Evolutionary conservation across 2,888 invertebrate species (phyloP).

Genomic region (Thymelicus sylvestris): DNA sequence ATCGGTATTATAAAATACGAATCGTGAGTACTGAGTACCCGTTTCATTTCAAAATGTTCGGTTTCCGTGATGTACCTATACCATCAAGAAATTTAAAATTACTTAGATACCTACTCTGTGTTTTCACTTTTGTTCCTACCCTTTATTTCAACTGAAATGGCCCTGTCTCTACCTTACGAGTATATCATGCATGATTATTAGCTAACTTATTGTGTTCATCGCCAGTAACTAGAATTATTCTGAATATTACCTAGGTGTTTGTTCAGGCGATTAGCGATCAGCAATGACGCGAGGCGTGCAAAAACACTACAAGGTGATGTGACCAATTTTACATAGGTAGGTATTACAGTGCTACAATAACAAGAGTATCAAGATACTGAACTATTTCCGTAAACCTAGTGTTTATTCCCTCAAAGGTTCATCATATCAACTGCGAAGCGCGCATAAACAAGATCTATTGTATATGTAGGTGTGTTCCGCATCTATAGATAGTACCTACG

Average conservation of each 20-base stretch:
- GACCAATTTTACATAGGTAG: slow-evolving; percentile 15
- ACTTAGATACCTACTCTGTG: too few species aligned
- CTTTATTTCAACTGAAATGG: too few species aligned
- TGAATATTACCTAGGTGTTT: slow-evolving; percentile 55
- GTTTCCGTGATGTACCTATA: too few species aligned
- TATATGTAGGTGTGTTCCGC: slow-evolving; percentile 36
- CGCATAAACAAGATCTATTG: slow-evolving; percentile 31
- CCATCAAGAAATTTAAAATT: too few species aligned
- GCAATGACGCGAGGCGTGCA: slow-evolving; percentile 65
- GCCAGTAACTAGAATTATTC: slow-evolving; percentile 26
- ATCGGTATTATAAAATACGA: too few species aligned
- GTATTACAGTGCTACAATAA: too few species aligned
- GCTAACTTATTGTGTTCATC: slow-evolving; percentile 17
- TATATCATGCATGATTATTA: too few species aligned
- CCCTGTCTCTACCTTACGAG: too few species aligned
- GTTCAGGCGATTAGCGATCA: slow-evolving; percentile 63
- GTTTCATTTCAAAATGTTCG: too few species aligned
- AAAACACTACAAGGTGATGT: slow-evolving; percentile 45
- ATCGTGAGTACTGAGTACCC: too few species aligned
- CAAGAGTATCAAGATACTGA: background rate
- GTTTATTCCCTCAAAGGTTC: slow-evolving; percentile 4
- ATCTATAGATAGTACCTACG: slow-evolving; percentile 36
- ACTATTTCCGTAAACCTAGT: slow-evolving; percentile 12
- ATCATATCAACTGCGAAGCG: slow-evolving; percentile 17
- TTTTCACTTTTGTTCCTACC: too few species aligned